phyloP scores from a whole-genome alignment of 2,888 invertebrate species.

The Cremastobaeus sp. region DNA sequence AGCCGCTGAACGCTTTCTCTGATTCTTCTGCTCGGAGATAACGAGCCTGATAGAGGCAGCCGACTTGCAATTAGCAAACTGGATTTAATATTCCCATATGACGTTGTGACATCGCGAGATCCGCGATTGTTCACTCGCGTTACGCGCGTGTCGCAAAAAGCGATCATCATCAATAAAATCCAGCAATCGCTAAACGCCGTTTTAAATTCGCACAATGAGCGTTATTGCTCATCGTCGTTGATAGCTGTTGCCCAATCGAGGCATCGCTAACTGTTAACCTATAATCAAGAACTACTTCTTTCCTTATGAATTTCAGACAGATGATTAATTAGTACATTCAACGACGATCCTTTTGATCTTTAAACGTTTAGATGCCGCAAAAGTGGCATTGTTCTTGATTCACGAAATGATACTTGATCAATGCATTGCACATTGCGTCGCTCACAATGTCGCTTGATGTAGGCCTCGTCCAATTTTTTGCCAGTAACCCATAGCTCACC shows the following conservation, averaged over 20 bases:
- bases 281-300: constrained; percentile 59
- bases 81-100: constrained; percentile 45
- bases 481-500: constrained; percentile 15
- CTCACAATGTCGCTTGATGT: constrained; percentile 13
- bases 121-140: constrained; percentile 34
- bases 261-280: constrained; percentile 46
- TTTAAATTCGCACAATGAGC: constrained; percentile 54
- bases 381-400: constrained; percentile 45
- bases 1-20: constrained; percentile 21
- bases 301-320: constrained; percentile 43
- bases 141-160: constrained; percentile 43
- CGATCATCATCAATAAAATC: constrained; percentile 40
- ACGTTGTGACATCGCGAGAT: constrained; percentile 37
- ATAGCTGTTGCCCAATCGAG: constrained; percentile 53
- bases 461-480: constrained; percentile 15
- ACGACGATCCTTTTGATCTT: constrained; percentile 46
- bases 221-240: constrained; percentile 53
- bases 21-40: constrained; percentile 28
- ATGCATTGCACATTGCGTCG: constrained; percentile 11
- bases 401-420: constrained; percentile 37
- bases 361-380: constrained; percentile 28
- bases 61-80: constrained; percentile 33
- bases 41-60: constrained; percentile 11
- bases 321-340: constrained; percentile 55
- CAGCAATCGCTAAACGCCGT: constrained; percentile 26